Base-by-base conservation (phyloP, 2,113 vertebrate genomes). In the Pleuronectes platessa region DNA sequence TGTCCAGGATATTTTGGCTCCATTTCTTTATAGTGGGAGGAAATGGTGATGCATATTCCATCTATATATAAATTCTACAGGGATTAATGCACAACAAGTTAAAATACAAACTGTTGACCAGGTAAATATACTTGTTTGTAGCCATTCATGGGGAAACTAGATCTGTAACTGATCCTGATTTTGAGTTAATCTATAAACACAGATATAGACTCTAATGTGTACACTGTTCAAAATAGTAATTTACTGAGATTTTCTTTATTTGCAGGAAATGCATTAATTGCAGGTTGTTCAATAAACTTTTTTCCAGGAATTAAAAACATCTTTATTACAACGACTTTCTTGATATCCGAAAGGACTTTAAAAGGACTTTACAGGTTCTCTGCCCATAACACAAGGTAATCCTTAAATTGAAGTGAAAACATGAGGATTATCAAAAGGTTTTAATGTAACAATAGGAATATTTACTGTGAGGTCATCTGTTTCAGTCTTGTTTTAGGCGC, bases 391-490 rank as follows among this genome's bases (percentile, higher is more conserved):
- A 79, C 51, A 3, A 42, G 64, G 42, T 71, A 74, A 83, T 85
- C 79, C 49, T 63, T 81, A 68, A 82, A 85, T 18, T 81, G 40
- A 61, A 45, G 42, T 23, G 18, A 87, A 82, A 81, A 54, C 40
- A 68, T 56, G 35, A 56, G 10, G 37, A 65, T 76, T 3, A 76
- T 60, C 54, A 13, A 15, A 65, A 55, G 5, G 56, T 58, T 78
- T 68, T 58, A 42, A 42, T 42, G 2, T 12, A 42, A 42, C 40
- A 42, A 42, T 12, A 13, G 53, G 23, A 75, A 62, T 53, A 23
- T 63, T 55, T 9, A 1, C n/a, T 35, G 7, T 75, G 45, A 12
- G 40, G 17, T 62, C 23, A 40, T 17, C 68, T 3, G 0, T n/a
- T 62, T 14, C 2, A 56, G 1, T 11, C 35, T 60, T 67, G 24